Percentiles rank a stretch among this genome's conserved stretches.
Evolutionary conservation across 2,797 vertebrate genomes (phyloP).

Genomic region (Hydrophis major): DNA sequence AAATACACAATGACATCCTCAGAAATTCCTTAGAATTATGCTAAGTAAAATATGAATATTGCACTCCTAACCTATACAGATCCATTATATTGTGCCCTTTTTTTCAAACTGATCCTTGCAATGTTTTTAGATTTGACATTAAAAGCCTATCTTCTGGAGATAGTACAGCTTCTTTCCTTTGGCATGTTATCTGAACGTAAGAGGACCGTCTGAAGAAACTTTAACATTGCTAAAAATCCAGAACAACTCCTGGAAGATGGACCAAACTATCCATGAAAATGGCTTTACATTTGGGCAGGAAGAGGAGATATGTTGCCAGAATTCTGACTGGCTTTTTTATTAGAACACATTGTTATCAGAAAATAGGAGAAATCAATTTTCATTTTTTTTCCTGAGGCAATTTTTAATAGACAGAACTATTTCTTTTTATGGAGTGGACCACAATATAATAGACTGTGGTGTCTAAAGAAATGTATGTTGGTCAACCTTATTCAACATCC

Average conservation of each 20-base stretch:
- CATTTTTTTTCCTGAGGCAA: not conserved
- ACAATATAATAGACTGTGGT: not conserved
- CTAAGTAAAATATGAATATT: not conserved
- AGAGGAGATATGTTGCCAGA: not conserved
- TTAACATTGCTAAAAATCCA: not conserved
- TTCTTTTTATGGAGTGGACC: not conserved
- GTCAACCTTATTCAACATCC: not conserved
- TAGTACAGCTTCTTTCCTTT: not conserved
- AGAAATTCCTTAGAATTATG: not conserved
- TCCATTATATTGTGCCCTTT: not conserved
- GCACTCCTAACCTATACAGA: not conserved
- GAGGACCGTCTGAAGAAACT: not conserved
- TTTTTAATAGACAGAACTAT: not conserved
- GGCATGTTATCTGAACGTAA: not conserved
- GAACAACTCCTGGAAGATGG: not conserved
- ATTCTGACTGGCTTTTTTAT: not conserved
- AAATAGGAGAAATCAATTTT: not conserved
- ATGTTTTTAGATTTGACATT: not conserved
- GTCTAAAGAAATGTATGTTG: not conserved
- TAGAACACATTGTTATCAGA: not conserved
- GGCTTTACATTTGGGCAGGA: not conserved
- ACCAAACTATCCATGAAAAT: not conserved
- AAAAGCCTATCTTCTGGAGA: not conserved
- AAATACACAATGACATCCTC: not conserved
- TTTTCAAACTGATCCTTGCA: not conserved